These are phyloP conservation scores for Arctopsyche grandis DNA, from an alignment of 1,140 invertebrate species.

Conservation along the genomic window DNA sequence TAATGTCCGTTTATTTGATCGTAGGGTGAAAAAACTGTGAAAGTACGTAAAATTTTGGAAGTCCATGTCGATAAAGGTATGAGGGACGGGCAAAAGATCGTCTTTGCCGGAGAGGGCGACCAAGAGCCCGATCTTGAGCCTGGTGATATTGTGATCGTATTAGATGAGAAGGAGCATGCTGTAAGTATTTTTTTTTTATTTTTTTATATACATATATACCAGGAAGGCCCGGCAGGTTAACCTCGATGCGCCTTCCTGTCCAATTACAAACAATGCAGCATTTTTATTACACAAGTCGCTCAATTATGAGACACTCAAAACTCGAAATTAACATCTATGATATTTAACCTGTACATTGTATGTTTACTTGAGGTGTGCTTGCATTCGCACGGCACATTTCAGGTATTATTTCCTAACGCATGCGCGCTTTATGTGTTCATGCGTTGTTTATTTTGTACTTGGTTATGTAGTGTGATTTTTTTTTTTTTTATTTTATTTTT, in stretches of 20 bases:
- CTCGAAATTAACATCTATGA: no score
- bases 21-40: conserved; percentile 86
- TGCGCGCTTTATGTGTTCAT: conserved; percentile 6
- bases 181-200: conserved; percentile 55
- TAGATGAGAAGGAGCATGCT: conserved; percentile 96
- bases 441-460: background rate
- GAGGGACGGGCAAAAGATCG: conserved; percentile 96
- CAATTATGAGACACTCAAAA: no score
- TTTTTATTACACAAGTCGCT: no score
- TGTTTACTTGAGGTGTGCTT: no score
- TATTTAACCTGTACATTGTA: no score
- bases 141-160: conserved; percentile 96
- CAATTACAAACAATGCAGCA: no score
- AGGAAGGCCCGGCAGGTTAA: no score
- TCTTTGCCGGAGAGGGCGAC: conserved; percentile 95
- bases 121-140: conserved; percentile 95
- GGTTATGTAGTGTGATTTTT: no score
- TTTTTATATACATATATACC: background rate
- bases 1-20: conserved; percentile 2
- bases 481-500: no score
- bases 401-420: no score
- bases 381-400: background rate
- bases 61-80: conserved; percentile 99
- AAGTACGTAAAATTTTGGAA: conserved; percentile 95
- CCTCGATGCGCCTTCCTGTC: no score